These are phyloP conservation scores for Taeniopygia guttata DNA, from an alignment of 2,797 vertebrate species.

Conservation along the genomic window DNA sequence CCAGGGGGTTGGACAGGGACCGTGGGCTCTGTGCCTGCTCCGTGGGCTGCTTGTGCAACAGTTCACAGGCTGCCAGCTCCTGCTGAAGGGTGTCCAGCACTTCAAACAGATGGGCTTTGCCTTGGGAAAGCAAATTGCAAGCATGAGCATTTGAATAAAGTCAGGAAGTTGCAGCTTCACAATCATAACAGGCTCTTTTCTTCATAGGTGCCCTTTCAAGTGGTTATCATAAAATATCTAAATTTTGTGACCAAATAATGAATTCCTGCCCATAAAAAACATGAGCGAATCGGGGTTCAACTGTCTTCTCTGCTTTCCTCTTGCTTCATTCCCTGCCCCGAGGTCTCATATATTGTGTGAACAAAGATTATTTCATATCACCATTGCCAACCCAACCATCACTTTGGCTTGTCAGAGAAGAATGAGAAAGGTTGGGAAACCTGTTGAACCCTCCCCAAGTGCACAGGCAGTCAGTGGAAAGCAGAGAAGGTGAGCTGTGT, in stretches of 20 bases:
- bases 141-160: background rate
- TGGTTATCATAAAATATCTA: background rate
- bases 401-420: background rate
- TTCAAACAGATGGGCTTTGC: constrained; percentile 82
- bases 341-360: background rate
- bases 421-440: background rate
- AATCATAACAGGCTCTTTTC: background rate
- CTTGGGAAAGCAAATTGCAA: constrained; percentile 59
- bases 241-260: background rate
- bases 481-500: background rate
- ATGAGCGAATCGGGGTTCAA: background rate
- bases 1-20: constrained; percentile 74
- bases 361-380: background rate
- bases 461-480: background rate
- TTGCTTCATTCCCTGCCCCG: background rate
- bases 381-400: background rate
- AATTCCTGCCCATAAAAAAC: background rate
- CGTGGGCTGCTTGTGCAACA: constrained; percentile 73
- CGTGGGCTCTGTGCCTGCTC: constrained; percentile 71
- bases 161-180: background rate
- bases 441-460: background rate
- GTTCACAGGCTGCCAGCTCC: constrained; percentile 84
- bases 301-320: background rate
- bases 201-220: background rate
- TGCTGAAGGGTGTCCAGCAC: constrained; percentile 86